These are phyloP conservation scores for Pan paniscus DNA, from an alignment of 2,113 vertebrate genomes.

Conservation along the genomic window DNA sequence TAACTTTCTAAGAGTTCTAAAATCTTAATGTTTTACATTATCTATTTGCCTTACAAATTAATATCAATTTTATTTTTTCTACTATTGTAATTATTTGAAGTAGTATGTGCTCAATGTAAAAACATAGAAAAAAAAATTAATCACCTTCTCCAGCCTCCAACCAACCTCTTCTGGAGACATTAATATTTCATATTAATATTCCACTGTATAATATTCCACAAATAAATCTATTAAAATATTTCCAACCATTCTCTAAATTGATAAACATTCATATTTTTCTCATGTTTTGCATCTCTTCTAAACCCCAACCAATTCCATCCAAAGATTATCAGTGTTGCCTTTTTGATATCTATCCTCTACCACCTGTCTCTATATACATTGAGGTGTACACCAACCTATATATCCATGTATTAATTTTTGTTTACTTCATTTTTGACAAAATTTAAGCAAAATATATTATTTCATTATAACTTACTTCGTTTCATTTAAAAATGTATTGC, in stretches of 20 bases:
- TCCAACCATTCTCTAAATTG: neutral
- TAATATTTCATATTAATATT: neutral
- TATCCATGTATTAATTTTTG: neutral
- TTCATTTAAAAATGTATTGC: constrained; percentile 14
- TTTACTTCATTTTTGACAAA: neutral
- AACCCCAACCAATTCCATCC: neutral
- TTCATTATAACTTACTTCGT: neutral
- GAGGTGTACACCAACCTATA: neutral
- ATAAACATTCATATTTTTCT: neutral
- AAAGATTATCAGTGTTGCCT: neutral
- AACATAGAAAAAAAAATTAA: neutral
- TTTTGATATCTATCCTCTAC: neutral
- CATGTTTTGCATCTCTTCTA: neutral
- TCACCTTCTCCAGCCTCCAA: neutral
- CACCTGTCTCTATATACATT: neutral
- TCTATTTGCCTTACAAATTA: neutral
- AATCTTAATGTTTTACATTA: constrained; percentile 6
- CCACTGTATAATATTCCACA: neutral
- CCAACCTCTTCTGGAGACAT: neutral
- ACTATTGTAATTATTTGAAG: constrained; percentile 21
- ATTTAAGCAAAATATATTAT: neutral
- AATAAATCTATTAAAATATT: neutral
- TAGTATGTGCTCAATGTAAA: neutral
- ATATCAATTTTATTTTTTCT: neutral
- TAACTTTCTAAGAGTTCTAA: neutral